phyloP scores from a whole-genome alignment of 2,797 vertebrate species.

The Ptychadena robeensis region DNA sequence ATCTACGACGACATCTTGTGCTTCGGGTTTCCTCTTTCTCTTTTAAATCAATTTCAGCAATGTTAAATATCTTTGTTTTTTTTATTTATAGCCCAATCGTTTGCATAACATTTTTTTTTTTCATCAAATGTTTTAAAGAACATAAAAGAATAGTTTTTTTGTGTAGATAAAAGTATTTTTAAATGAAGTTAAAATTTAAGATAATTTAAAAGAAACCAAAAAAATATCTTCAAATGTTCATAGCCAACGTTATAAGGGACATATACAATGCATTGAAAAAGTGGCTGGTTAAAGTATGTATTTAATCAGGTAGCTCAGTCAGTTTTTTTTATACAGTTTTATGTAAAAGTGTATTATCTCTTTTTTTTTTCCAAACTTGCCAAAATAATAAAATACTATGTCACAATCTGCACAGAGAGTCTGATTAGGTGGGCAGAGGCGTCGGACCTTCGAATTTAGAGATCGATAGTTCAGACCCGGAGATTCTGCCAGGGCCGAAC shows the following conservation, averaged over 20 bases:
- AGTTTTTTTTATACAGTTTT: constrained; percentile 83
- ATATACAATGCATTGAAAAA: constrained; percentile 89
- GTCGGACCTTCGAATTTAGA: constrained; percentile 64
- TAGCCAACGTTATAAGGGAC: constrained; percentile 89
- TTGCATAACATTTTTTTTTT: constrained; percentile 87
- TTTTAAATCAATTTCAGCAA: constrained; percentile 76
- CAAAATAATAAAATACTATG: constrained; percentile 98
- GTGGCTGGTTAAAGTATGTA: constrained; percentile 86
- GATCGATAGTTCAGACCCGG: constrained; percentile 68
- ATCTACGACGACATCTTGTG: constrained; percentile 82
- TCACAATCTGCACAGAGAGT: constrained; percentile 82
- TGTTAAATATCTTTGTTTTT: constrained; percentile 70
- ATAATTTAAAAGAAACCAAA: constrained; percentile 82
- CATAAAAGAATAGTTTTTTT: constrained; percentile 71
- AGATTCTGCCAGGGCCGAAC: constrained; percentile 63
- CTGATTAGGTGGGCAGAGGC: constrained; percentile 85
- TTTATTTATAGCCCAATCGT: constrained; percentile 86
- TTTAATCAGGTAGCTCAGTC: constrained; percentile 87
- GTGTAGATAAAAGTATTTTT: constrained; percentile 78
- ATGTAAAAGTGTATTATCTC: constrained; percentile 91
- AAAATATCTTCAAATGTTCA: constrained; percentile 84
- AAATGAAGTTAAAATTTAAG: constrained; percentile 86
- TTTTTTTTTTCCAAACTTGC: constrained; percentile 79
- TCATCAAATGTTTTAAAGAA: constrained; percentile 80
- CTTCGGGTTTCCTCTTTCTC: constrained; percentile 74